phyloP scores from a whole-genome alignment of 1,140 invertebrate genomes.

The Littorina saxatilis region DNA sequence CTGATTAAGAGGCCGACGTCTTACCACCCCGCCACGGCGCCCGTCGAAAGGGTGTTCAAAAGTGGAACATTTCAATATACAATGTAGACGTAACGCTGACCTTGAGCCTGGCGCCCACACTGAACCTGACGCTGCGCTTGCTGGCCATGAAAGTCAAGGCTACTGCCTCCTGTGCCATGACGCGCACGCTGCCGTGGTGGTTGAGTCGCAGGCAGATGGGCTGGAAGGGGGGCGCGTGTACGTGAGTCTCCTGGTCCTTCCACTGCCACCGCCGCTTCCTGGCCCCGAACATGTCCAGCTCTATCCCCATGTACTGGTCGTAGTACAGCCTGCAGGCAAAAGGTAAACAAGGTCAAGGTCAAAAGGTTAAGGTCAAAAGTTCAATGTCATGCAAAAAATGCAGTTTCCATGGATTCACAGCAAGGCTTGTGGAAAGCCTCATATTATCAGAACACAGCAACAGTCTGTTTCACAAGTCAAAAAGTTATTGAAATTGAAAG shows the following conservation, averaged over 20 bases:
- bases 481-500: too few species aligned
- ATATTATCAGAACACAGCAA: too few species aligned
- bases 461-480: too few species aligned
- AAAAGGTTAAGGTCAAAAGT: too few species aligned
- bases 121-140: conserved; percentile 70
- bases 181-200: conserved; percentile 59
- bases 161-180: conserved; percentile 72
- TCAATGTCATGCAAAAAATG: too few species aligned
- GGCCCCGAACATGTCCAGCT: conserved; percentile 63
- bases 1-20: too few species aligned
- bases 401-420: too few species aligned
- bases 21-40: too few species aligned
- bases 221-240: conserved; percentile 75
- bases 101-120: conserved; percentile 72
- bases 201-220: conserved; percentile 72
- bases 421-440: too few species aligned
- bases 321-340: conserved; percentile 63
- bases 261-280: conserved; percentile 69
- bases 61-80: too few species aligned
- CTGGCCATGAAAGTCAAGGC: conserved; percentile 65
- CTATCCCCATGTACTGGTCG: conserved; percentile 70
- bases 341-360: too few species aligned
- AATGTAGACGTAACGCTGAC: conserved; percentile 44
- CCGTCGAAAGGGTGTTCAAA: too few species aligned
- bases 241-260: conserved; percentile 69